Evolutionary conservation across 1,140 invertebrate species (phyloP).

Genomic region (Laupala kohalensis): DNA sequence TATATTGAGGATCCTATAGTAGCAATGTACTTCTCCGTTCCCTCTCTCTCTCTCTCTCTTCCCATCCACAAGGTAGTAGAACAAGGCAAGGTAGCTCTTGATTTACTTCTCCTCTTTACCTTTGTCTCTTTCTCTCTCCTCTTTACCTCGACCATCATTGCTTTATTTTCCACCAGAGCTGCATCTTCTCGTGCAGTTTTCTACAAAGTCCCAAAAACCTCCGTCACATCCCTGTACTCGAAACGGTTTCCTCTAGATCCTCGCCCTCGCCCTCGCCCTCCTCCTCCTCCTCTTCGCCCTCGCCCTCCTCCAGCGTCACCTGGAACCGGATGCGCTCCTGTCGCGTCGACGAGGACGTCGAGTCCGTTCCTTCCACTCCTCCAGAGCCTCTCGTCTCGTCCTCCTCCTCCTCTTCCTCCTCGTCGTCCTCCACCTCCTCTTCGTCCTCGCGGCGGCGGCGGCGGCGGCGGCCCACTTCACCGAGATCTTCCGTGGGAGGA

Average conservation of each 20-base stretch:
- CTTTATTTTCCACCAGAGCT: constrained; percentile 47
- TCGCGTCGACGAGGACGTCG: constrained; percentile 31
- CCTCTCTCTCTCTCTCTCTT: not conserved
- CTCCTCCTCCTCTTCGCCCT: constrained; percentile 51
- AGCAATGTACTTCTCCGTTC: no score
- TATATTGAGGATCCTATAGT: not conserved
- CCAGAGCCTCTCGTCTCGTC: constrained; percentile 13
- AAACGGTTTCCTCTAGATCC: constrained; percentile 25
- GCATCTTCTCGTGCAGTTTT: constrained; percentile 72
- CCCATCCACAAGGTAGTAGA: not conserved
- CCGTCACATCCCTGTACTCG: constrained; percentile 63
- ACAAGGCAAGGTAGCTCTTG: not conserved
- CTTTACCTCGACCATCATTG: not conserved
- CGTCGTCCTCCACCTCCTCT: constrained; percentile 17
- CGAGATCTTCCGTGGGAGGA: constrained; percentile 16
- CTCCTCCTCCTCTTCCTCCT: constrained; percentile 18
- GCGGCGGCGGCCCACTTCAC: not conserved
- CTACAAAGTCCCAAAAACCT: constrained; percentile 71
- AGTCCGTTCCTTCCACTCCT: not conserved
- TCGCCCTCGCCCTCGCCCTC: constrained; percentile 48
- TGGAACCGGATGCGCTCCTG: constrained; percentile 41
- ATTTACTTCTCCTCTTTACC: not conserved
- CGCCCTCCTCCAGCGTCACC: constrained; percentile 66
- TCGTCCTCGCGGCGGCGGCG: constrained; percentile 13
- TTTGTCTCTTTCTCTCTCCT: not conserved